Conservation (phyloP, 2,888 invertebrate species). For the Euplexia lucipara region DNA sequence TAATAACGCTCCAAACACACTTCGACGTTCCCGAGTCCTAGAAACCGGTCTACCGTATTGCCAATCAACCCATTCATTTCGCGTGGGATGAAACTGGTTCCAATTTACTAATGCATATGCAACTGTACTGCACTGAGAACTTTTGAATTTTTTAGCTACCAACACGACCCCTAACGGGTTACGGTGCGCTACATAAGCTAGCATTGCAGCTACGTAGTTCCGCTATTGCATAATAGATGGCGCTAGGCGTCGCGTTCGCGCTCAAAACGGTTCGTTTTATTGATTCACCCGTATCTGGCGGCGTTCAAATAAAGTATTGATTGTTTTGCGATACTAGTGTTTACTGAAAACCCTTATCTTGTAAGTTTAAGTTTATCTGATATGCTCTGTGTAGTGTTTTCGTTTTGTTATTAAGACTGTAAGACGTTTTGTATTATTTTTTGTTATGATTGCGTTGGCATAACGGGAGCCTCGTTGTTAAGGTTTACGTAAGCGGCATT, state of each 20-base stretch:
- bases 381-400: slow-evolving; percentile 62
- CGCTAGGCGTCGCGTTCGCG: slow-evolving; percentile 64
- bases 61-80: slow-evolving; percentile 58
- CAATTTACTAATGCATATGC: slow-evolving; percentile 62
- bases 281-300: slow-evolving; percentile 75
- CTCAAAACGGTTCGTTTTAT: slow-evolving; percentile 61
- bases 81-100: slow-evolving; percentile 65
- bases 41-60: slow-evolving; percentile 62
- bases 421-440: slow-evolving; percentile 27
- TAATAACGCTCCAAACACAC: slow-evolving; percentile 19
- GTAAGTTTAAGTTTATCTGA: slow-evolving; percentile 66
- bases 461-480: slow-evolving; percentile 12
- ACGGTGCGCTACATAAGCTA: not conserved
- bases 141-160: slow-evolving; percentile 43
- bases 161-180: slow-evolving; percentile 42
- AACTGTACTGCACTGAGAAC: slow-evolving; percentile 30
- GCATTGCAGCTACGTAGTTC: slow-evolving; percentile 59
- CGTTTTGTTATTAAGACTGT: slow-evolving; percentile 46
- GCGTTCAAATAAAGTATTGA: slow-evolving; percentile 80
- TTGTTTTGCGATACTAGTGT: slow-evolving; percentile 78
- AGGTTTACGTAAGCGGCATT: slow-evolving; percentile 30
- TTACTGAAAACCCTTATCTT: slow-evolving; percentile 72
- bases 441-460: slow-evolving; percentile 21
- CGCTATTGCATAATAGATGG: slow-evolving; percentile 83
- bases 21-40: slow-evolving; percentile 30